A percentile compares a stretch with the other conserved stretches of the same genome.
Evolutionary conservation across 2,888 invertebrate species (phyloP).

Genomic region (Frankliniella intonsa): DNA sequence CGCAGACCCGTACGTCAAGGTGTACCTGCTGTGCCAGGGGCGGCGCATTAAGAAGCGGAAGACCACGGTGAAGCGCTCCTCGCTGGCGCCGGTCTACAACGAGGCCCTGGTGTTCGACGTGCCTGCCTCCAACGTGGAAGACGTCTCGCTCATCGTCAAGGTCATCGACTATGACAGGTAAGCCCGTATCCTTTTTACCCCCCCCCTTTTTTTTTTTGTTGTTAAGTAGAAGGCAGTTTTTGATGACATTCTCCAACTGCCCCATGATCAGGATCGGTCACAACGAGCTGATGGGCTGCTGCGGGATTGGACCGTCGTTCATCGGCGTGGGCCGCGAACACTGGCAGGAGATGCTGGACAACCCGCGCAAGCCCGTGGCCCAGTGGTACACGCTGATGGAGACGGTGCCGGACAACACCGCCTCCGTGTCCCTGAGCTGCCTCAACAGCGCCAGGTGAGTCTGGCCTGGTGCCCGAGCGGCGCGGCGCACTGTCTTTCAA

Average conservation of each 20-base stretch:
- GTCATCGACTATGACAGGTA: conserved; percentile 88
- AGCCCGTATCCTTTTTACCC: too few relatives aligned
- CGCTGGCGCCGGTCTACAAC: conserved; percentile 84
- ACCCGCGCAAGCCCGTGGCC: conserved; percentile 74
- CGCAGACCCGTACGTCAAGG: conserved; percentile 90
- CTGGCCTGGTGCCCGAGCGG: background rate
- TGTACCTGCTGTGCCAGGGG: conserved; percentile 79
- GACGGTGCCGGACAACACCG: conserved; percentile 57
- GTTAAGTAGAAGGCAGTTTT: too few relatives aligned
- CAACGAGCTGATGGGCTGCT: conserved; percentile 81
- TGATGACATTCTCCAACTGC: background rate
- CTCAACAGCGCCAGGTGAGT: conserved; percentile 60
- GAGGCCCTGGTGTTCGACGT: conserved; percentile 92
- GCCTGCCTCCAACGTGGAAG: conserved; percentile 73
- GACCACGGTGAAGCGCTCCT: conserved; percentile 83
- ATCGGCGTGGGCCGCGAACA: conserved; percentile 75
- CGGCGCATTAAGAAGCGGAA: conserved; percentile 91
- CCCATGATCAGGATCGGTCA: conserved; percentile 80
- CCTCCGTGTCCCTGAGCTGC: conserved; percentile 52
- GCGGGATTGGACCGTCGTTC: conserved; percentile 70
- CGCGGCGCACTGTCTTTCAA: background rate
- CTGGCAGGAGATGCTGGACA: conserved; percentile 81
- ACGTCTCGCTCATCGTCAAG: conserved; percentile 75
- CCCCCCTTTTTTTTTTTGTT: too few relatives aligned
- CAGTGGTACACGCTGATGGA: conserved; percentile 79